phyloP scores from a whole-genome alignment of 2,888 invertebrate genomes.

The Suillia variegata region DNA sequence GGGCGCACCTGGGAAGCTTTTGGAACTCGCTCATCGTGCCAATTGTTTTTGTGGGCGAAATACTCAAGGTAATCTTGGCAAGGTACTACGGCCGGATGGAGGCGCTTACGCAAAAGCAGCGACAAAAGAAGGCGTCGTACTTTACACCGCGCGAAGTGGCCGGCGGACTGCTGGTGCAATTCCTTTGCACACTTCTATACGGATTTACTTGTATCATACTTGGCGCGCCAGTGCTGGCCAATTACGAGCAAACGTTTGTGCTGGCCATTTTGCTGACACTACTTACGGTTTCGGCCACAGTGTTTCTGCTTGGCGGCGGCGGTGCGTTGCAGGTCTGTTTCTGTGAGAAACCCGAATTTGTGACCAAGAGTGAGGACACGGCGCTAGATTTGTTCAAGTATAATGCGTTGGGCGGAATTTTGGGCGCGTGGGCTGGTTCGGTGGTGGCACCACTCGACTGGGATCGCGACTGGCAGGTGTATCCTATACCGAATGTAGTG shows the following conservation, averaged over 20 bases:
- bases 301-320: constrained; percentile 57
- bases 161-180: constrained; percentile 52
- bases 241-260: constrained; percentile 60
- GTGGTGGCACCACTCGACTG: constrained; percentile 84
- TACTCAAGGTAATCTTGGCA: constrained; percentile 52
- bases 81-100: constrained; percentile 52
- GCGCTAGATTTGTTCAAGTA: constrained; percentile 58
- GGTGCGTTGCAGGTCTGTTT: constrained; percentile 59
- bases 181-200: constrained; percentile 53
- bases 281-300: constrained; percentile 58
- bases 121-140: constrained; percentile 49
- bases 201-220: constrained; percentile 58
- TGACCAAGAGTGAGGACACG: constrained; percentile 56
- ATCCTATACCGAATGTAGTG: constrained; percentile 71
- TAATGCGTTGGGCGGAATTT: constrained; percentile 61
- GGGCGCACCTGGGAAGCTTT: constrained; percentile 56
- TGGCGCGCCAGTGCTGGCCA: constrained; percentile 60
- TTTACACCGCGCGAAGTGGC: constrained; percentile 52
- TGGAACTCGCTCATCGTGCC: constrained; percentile 58
- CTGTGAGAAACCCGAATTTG: constrained; percentile 58
- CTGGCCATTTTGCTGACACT: constrained; percentile 56
- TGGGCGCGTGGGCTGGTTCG: constrained; percentile 81
- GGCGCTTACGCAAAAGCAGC: constrained; percentile 50
- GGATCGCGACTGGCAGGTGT: constrained; percentile 82
- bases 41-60: constrained; percentile 55